A percentile compares a stretch with the other conserved stretches of the same genome.
Conservation (phyloP, 2,797 vertebrate species). For the Poeciliopsis turneri region DNA sequence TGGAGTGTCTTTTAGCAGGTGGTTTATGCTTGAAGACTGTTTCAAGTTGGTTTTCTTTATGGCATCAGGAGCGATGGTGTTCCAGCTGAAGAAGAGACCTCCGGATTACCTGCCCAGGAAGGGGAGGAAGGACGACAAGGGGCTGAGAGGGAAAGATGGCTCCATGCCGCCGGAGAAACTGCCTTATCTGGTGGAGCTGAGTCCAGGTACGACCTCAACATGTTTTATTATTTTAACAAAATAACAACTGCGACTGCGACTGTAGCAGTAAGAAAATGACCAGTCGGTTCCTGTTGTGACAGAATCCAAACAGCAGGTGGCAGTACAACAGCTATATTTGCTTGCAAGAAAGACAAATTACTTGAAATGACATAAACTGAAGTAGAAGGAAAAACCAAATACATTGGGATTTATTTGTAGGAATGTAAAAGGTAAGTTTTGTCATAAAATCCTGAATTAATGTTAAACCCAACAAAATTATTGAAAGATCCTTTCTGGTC, state of each 20-base stretch:
- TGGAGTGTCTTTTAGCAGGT: background rate
- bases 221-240: background rate
- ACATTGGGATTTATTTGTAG: background rate
- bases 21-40: background rate
- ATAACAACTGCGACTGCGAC: too few species aligned
- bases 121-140: conserved; percentile 87
- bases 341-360: background rate
- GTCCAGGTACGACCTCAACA: conserved; percentile 86
- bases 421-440: conserved; percentile 42
- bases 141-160: conserved; percentile 82
- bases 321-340: conserved; percentile 12
- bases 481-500: background rate
- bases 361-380: background rate
- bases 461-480: background rate
- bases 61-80: conserved; percentile 87
- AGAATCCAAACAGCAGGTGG: conserved; percentile 30
- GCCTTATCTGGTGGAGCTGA: conserved; percentile 97
- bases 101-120: conserved; percentile 89
- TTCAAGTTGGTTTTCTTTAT: background rate
- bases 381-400: background rate
- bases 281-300: conserved; percentile 9
- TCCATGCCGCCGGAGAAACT: conserved; percentile 91
- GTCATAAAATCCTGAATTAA: conserved; percentile 21
- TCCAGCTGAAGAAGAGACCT: conserved; percentile 94
- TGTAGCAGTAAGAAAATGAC: background rate